Conservation (phyloP, 2,888 invertebrate species). For the Phyllotreta striolata region DNA sequence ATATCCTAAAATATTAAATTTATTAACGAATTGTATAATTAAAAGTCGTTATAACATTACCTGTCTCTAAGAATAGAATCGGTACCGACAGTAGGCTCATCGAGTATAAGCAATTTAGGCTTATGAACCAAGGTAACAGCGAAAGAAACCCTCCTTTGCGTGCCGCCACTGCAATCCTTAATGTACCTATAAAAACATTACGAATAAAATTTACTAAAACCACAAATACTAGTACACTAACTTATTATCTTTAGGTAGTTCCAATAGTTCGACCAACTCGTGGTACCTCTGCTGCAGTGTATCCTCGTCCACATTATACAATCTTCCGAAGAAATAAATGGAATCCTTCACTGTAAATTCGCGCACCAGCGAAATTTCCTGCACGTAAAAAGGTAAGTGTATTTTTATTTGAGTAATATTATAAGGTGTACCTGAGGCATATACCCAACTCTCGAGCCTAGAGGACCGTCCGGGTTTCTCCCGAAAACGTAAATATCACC, state of each 20-base stretch:
- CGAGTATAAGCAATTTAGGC: conserved; percentile 86
- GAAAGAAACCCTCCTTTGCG: conserved; percentile 86
- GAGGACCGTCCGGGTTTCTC: conserved; percentile 81
- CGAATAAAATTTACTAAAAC: not conserved
- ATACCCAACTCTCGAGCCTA: conserved; percentile 83
- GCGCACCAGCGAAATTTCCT: conserved; percentile 80
- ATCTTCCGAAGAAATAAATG: conserved; percentile 84
- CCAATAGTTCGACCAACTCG: conserved; percentile 76
- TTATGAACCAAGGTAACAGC: conserved; percentile 88
- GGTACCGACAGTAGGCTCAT: conserved; percentile 92
- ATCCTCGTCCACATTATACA: conserved; percentile 76
- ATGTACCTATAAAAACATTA: conserved; percentile 58
- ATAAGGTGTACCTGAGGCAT: conserved; percentile 48
- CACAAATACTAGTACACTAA: conserved; percentile 27
- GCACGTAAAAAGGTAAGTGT: conserved; percentile 37
- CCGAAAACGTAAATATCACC: conserved; percentile 88
- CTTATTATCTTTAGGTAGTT: conserved; percentile 74
- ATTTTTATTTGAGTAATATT: not conserved
- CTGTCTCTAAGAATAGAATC: conserved; percentile 85
- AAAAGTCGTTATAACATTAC: conserved; percentile 7
- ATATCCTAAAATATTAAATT: conserved; percentile 70
- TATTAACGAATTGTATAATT: too few relatives aligned
- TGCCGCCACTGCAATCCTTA: conserved; percentile 83
- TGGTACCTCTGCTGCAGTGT: conserved; percentile 70
- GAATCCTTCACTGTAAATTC: conserved; percentile 85